A percentile compares a stretch with the other conserved stretches of the same genome.
phyloP scores from a whole-genome alignment of 1,140 invertebrate genomes.

The Tigriopus japonicus region DNA sequence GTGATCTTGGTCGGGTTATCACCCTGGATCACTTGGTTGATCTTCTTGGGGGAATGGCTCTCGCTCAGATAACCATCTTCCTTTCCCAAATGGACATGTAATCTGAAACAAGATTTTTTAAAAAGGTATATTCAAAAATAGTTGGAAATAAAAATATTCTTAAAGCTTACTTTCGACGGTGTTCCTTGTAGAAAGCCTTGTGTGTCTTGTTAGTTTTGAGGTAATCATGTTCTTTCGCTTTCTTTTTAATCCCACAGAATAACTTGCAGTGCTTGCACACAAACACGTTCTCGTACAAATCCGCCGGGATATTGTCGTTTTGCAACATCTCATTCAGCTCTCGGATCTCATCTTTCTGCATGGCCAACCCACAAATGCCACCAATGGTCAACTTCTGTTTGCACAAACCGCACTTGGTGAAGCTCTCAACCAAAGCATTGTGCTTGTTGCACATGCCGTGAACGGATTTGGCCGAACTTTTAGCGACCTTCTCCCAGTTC shows the following conservation, averaged over 20 bases:
- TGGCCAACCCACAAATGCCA: slow-evolving; percentile 20
- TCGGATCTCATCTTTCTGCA: slow-evolving; percentile 34
- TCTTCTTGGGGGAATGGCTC: not conserved
- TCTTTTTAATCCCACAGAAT: slow-evolving; percentile 46
- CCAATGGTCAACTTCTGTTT: slow-evolving; percentile 47
- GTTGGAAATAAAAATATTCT: too few species aligned
- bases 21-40: slow-evolving; percentile 7
- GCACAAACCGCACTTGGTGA: slow-evolving; percentile 51
- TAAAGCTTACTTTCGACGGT: slow-evolving; percentile 39
- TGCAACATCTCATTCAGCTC: slow-evolving; percentile 43
- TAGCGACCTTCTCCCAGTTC: slow-evolving; percentile 29
- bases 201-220: slow-evolving; percentile 32
- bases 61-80: too few species aligned
- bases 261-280: slow-evolving; percentile 59
- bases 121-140: too few species aligned
- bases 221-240: slow-evolving; percentile 26
- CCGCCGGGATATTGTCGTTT: slow-evolving; percentile 44
- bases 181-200: slow-evolving; percentile 39
- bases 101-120: too few species aligned
- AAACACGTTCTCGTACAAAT: slow-evolving; percentile 36
- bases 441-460: slow-evolving; percentile 32
- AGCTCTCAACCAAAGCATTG: slow-evolving; percentile 38
- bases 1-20: slow-evolving; percentile 11
- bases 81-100: too few species aligned
- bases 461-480: slow-evolving; percentile 35